phyloP scores from a whole-genome alignment of 1,140 invertebrate species.

The Sarcophaga bullata region DNA sequence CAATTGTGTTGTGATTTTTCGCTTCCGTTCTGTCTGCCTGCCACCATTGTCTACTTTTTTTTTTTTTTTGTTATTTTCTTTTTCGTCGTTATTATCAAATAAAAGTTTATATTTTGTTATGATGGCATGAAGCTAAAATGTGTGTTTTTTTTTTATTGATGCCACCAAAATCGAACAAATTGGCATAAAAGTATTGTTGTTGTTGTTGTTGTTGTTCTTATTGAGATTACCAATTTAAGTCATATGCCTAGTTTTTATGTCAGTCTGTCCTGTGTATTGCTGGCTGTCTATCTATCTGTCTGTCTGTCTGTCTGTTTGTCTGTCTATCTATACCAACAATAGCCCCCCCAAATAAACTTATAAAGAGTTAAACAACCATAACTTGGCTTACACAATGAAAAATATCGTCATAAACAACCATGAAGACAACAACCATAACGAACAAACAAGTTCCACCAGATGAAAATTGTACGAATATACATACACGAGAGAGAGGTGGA shows the following conservation, averaged over 20 bases:
- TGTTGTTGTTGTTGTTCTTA: background rate
- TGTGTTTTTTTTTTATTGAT: conserved; percentile 63
- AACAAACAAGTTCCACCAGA: no score
- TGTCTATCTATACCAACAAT: background rate
- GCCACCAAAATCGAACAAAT: background rate
- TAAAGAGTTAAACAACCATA: conserved; percentile 25
- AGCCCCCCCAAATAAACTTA: background rate
- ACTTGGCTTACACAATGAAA: background rate
- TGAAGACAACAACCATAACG: background rate
- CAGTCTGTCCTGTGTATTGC: no score
- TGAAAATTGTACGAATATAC: no score
- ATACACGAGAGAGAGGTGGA: no score
- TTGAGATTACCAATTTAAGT: background rate
- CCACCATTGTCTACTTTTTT: no score
- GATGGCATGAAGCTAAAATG: no score
- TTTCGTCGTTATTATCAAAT: background rate
- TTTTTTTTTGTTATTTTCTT: no score
- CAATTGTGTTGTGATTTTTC: conserved; percentile 48
- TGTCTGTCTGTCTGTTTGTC: background rate
- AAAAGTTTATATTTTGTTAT: conserved; percentile 44
- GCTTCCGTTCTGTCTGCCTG: conserved; percentile 33
- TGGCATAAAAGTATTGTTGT: background rate
- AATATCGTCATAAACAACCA: background rate
- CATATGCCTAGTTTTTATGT: background rate
- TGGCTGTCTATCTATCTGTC: background rate